Conservation (phyloP, 1,140 invertebrate species). For the Bathynomus jamesi region DNA sequence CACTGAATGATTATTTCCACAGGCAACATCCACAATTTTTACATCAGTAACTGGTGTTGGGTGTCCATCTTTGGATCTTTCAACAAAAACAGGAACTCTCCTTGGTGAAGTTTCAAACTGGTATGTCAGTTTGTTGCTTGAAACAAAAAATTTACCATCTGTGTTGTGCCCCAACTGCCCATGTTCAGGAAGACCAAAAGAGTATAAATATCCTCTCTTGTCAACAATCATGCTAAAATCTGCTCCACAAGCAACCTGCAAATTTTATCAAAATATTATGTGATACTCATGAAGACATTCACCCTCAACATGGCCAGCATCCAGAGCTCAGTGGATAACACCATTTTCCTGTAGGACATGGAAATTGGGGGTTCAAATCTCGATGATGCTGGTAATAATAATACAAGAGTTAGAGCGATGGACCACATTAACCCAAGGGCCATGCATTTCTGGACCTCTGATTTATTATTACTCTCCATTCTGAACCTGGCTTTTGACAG, state of each 20-base stretch:
- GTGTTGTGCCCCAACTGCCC: slow-evolving; percentile 87
- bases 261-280: too few relatives aligned
- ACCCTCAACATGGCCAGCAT: too few relatives aligned
- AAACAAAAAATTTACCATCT: slow-evolving; percentile 87
- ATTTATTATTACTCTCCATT: too few relatives aligned
- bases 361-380: too few relatives aligned
- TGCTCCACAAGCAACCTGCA: slow-evolving; percentile 67
- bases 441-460: too few relatives aligned
- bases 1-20: slow-evolving; percentile 83
- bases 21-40: slow-evolving; percentile 79
- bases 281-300: too few relatives aligned
- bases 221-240: slow-evolving; percentile 88
- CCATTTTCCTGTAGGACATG: too few relatives aligned
- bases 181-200: slow-evolving; percentile 86
- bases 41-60: slow-evolving; percentile 73
- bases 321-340: too few relatives aligned
- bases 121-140: slow-evolving; percentile 75
- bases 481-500: too few relatives aligned
- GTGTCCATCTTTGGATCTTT: slow-evolving; percentile 79
- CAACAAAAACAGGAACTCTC: slow-evolving; percentile 73
- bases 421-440: too few relatives aligned
- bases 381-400: too few relatives aligned
- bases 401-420: too few relatives aligned
- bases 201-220: slow-evolving; percentile 75
- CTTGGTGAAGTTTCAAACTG: slow-evolving; percentile 76